Conservation (phyloP, 2,888 invertebrate species). For the Nasonovia ribisnigri region DNA sequence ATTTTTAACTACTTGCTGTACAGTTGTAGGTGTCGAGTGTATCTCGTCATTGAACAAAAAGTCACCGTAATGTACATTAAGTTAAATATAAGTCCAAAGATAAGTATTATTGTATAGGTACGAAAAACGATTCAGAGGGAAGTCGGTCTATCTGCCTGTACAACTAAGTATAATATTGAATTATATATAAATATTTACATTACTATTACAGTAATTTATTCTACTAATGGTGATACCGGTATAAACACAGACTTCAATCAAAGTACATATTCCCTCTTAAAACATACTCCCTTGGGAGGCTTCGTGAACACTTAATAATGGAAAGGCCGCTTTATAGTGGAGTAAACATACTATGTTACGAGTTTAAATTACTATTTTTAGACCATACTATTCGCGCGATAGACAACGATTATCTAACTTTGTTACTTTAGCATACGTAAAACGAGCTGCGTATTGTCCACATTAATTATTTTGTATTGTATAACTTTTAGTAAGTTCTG, state of each 20-base stretch:
- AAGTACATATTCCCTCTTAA: background rate
- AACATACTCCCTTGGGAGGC: background rate
- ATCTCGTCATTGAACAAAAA: background rate
- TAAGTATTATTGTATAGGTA: background rate
- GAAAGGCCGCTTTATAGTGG: too few relatives aligned
- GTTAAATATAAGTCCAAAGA: background rate
- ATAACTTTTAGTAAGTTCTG: too few relatives aligned
- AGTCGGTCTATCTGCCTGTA: background rate
- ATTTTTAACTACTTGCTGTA: background rate
- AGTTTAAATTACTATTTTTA: too few relatives aligned
- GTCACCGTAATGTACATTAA: background rate
- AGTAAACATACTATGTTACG: too few relatives aligned
- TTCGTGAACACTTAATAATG: too few relatives aligned
- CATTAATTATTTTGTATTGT: too few relatives aligned
- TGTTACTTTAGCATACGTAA: too few relatives aligned
- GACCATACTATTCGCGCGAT: too few relatives aligned
- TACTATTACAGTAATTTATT: background rate
- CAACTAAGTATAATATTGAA: background rate
- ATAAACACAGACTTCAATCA: background rate
- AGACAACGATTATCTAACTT: too few relatives aligned
- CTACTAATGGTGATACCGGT: background rate
- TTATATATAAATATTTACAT: background rate
- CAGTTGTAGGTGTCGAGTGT: background rate
- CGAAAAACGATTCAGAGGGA: background rate
- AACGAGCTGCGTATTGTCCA: too few relatives aligned